Conservation (phyloP, 1,140 invertebrate genomes). For the Gryon sp. region DNA sequence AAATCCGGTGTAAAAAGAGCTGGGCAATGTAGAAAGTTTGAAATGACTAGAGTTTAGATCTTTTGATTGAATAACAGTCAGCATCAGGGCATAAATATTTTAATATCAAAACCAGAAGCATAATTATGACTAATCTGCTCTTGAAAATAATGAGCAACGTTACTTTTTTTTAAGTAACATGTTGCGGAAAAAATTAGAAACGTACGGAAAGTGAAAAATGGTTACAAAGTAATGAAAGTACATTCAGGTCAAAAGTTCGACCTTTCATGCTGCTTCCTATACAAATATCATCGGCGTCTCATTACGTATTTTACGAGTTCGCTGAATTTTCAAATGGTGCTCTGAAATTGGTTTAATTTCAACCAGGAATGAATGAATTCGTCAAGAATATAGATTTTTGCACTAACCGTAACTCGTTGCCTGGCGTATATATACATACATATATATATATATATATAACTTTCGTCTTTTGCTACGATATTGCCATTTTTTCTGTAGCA, state of each 20-base stretch:
- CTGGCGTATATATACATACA: too few species aligned
- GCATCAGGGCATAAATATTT: too few species aligned
- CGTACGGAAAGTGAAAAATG: constrained; percentile 33
- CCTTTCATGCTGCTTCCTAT: constrained; percentile 25
- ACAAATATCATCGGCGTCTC: constrained; percentile 29
- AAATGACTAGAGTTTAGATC: constrained; percentile 16
- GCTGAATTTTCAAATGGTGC: constrained; percentile 30
- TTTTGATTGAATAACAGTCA: constrained; percentile 34
- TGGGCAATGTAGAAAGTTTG: too few species aligned
- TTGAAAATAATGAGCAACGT: constrained; percentile 33
- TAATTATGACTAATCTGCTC: constrained; percentile 42
- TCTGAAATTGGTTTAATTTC: constrained; percentile 42
- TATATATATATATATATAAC: too few species aligned
- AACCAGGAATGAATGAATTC: constrained; percentile 45
- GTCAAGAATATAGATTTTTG: constrained; percentile 27
- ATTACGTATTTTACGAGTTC: constrained; percentile 42
- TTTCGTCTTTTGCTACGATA: constrained; percentile 30
- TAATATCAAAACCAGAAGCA: constrained; percentile 4
- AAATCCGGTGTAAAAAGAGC: too few species aligned
- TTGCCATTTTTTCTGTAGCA: constrained; percentile 14
- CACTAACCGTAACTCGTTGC: constrained; percentile 17
- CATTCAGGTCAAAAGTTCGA: constrained; percentile 38
- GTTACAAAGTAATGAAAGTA: constrained; percentile 42
- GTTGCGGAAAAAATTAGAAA: constrained; percentile 27
- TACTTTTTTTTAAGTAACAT: too few species aligned